Evolutionary conservation across 2,888 invertebrate species (phyloP).

Genomic region (Ditylenchus weischeri): DNA sequence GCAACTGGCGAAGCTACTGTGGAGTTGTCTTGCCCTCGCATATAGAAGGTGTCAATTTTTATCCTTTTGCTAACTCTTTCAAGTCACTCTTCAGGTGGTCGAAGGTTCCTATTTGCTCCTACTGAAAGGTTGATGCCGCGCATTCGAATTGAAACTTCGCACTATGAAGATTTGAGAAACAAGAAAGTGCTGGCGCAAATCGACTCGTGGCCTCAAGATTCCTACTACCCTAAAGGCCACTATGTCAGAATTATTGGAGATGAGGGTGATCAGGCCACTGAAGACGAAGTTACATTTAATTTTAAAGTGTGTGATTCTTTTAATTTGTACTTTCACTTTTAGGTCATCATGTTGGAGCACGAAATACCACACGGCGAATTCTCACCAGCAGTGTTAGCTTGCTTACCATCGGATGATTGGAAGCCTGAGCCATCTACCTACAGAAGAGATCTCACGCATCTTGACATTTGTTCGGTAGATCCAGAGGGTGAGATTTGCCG

Average conservation of each 20-base stretch:
- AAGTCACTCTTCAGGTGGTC: conserved; percentile 18
- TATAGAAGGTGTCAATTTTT: conserved; percentile 30
- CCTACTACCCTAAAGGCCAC: conserved; percentile 67
- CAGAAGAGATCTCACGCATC: conserved; percentile 78
- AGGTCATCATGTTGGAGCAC: conserved; percentile 81
- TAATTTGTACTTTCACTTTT: conserved; percentile 59
- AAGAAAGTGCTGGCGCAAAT: conserved; percentile 86
- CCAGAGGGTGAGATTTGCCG: conserved; percentile 28
- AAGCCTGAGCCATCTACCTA: conserved; percentile 39
- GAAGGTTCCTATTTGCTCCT: conserved; percentile 74
- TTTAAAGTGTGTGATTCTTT: neutral
- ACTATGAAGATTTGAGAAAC: conserved; percentile 61
- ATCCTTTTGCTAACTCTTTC: too few species aligned
- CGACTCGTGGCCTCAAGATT: conserved; percentile 83
- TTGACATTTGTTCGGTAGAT: conserved; percentile 71
- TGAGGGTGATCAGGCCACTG: conserved; percentile 88
- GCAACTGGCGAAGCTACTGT: conserved; percentile 97
- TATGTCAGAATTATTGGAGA: conserved; percentile 87
- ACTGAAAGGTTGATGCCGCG: conserved; percentile 89
- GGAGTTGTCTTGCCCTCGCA: conserved; percentile 69
- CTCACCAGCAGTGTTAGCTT: conserved; percentile 85
- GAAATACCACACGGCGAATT: conserved; percentile 94
- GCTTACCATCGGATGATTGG: conserved; percentile 71
- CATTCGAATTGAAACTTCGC: conserved; percentile 86
- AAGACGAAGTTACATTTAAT: conserved; percentile 71